Base-by-base conservation (phyloP, 2,888 invertebrate species). In the Dryomyza anilis region DNA sequence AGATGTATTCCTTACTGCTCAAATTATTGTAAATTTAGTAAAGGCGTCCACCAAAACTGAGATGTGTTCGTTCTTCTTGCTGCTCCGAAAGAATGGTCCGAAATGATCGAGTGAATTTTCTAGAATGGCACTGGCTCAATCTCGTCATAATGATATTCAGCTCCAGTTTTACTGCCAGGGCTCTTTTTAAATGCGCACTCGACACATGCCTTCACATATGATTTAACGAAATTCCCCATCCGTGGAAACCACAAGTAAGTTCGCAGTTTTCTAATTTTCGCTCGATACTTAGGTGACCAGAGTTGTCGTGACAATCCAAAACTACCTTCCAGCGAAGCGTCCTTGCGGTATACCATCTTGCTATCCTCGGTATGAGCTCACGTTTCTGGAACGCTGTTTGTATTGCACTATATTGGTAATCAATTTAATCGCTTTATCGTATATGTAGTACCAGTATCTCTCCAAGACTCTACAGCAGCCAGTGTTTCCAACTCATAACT, bases 401-500 rank as follows among this genome's bases (percentile, higher is more conserved):
- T 0, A 69, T 33, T 33, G 67, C 65, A 16, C 23, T 57, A 48
- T 67, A 66, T 70, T 67, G 2, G 68, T 62, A 2, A 61, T 33
- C 1, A 69, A 53, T 29, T 7, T 52, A 10, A 69, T n/a, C 39
- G 2, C 14, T 27, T 64, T 69, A n/a, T 69, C 70, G 25, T 68
- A 36, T 3, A 73, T 36, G 58, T 71, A 73, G 14, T 67, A 65
- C 21, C 67, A 48, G 43, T 71, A 70, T n/a, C 61, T 2, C n/a
- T 36, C 36, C 2, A 36, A n/a, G 29, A 46, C 10, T 27, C 79
- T 63, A 63, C 56, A 21, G 56, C 48, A 1, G 67, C 65, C 30
- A 65, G 53, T 0, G 78, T 76, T 61, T 81, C 72, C 1, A 81
- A 67, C 52, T 81, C 79, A 61, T 79, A 80, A 52, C 73, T 76